Evolutionary conservation across 2,797 vertebrate genomes (phyloP).

Genomic region (Odontamblyopus rebecca): DNA sequence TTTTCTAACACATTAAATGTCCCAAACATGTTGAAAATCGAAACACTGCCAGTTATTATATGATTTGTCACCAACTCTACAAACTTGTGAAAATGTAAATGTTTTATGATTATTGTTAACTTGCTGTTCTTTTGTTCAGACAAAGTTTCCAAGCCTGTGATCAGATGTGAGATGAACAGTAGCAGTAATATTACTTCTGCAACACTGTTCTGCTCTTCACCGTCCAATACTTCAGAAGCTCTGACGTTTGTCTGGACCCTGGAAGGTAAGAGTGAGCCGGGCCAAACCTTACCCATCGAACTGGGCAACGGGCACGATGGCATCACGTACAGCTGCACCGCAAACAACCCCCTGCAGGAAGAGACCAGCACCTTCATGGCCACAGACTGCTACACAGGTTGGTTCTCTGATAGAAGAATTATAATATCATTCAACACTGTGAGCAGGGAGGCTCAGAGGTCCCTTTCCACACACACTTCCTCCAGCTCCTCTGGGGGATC

Average conservation of each 20-base stretch:
- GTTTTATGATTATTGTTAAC: not conserved
- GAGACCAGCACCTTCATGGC: slow-evolving; percentile 33
- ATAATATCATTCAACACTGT: too few relatives aligned
- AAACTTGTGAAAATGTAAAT: too few relatives aligned
- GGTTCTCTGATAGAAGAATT: not conserved
- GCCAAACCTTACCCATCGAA: slow-evolving; percentile 27
- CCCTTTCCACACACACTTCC: too few relatives aligned
- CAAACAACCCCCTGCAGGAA: slow-evolving; percentile 44
- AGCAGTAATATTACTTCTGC: not conserved
- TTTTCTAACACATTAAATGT: too few relatives aligned
- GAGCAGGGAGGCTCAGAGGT: too few relatives aligned
- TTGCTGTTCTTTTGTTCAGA: slow-evolving; percentile 34
- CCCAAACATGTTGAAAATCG: too few relatives aligned
- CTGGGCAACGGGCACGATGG: slow-evolving; percentile 28
- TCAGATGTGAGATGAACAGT: slow-evolving; percentile 49
- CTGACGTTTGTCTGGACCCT: slow-evolving; percentile 41
- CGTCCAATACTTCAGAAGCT: not conserved
- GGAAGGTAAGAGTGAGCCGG: accelerated
- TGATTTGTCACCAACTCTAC: too few relatives aligned
- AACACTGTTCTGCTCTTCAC: slow-evolving; percentile 47
- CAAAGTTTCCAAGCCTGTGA: slow-evolving; percentile 39
- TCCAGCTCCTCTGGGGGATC: too few relatives aligned
- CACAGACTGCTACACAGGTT: slow-evolving; percentile 61
- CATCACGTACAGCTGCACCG: slow-evolving; percentile 46
- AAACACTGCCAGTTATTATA: too few relatives aligned